Evolutionary conservation across 2,888 invertebrate genomes (phyloP).

Genomic region (Vannuccia rotundouncinata): DNA sequence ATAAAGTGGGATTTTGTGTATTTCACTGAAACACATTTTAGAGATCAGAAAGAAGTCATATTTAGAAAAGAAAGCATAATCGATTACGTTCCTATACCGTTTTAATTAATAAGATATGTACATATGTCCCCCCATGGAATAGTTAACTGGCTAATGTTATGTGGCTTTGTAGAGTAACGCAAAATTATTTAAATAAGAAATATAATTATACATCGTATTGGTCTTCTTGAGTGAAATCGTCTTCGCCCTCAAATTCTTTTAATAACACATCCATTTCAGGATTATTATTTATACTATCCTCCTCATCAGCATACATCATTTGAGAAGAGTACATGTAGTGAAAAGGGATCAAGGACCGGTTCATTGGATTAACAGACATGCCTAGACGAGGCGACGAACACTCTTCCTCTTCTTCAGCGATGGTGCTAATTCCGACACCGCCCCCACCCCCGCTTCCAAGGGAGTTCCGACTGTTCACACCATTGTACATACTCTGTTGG

Average conservation of each 20-base stretch:
- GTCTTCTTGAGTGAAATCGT: too few species aligned
- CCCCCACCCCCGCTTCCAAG: background rate
- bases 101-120: too few species aligned
- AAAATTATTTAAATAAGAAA: too few species aligned
- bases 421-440: conserved; percentile 4
- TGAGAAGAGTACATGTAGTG: background rate
- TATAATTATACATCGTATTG: too few species aligned
- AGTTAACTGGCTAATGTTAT: too few species aligned
- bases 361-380: background rate
- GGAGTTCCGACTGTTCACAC: background rate
- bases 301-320: background rate
- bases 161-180: too few species aligned
- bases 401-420: background rate
- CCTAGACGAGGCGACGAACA: background rate
- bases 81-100: too few species aligned
- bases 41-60: too few species aligned
- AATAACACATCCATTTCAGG: background rate
- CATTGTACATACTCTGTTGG: background rate
- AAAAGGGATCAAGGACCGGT: background rate
- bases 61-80: too few species aligned
- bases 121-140: too few species aligned
- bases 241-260: background rate
- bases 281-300: background rate
- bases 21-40: too few species aligned
- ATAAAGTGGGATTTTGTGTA: too few species aligned